Evolutionary conservation across 92 coral and sea anemone genomes (phyloP).

Genomic region (Nematostella vectensis): DNA sequence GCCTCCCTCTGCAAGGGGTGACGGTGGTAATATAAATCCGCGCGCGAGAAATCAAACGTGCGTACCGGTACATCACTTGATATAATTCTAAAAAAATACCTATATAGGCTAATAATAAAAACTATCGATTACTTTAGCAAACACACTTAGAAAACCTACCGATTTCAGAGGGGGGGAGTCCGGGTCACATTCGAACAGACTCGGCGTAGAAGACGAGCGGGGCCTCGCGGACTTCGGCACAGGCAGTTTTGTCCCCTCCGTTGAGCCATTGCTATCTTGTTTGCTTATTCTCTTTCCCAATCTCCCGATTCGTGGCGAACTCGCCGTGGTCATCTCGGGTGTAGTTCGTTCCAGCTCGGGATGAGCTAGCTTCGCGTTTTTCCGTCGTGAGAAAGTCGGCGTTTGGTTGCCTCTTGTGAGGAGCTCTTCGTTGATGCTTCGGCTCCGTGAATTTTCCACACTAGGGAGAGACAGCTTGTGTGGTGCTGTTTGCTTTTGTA

Average conservation of each 20-base stretch:
- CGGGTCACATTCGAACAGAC: conserved; percentile 15
- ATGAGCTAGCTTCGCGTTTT: no score
- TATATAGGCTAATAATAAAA: not conserved
- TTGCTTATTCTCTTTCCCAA: no score
- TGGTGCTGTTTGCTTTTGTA: not conserved
- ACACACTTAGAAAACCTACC: conserved; percentile 4
- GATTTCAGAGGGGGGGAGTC: conserved; percentile 9
- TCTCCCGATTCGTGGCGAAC: no score
- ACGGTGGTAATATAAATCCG: not conserved
- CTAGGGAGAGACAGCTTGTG: not conserved
- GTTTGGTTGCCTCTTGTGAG: no score
- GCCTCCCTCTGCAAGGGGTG: no score
- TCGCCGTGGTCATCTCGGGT: no score
- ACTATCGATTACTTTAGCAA: not conserved
- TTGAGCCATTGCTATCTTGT: not conserved
- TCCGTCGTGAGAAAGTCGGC: no score
- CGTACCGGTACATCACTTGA: not conserved
- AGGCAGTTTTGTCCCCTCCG: not conserved
- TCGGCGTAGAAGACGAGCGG: conserved; percentile 14
- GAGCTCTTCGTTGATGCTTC: no score
- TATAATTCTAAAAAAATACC: not conserved
- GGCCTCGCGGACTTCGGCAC: not conserved
- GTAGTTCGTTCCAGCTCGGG: no score
- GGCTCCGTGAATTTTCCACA: not conserved
- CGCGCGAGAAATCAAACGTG: not conserved